Conservation (phyloP, 2,113 vertebrate genomes). For the Synodontis membranacea region DNA sequence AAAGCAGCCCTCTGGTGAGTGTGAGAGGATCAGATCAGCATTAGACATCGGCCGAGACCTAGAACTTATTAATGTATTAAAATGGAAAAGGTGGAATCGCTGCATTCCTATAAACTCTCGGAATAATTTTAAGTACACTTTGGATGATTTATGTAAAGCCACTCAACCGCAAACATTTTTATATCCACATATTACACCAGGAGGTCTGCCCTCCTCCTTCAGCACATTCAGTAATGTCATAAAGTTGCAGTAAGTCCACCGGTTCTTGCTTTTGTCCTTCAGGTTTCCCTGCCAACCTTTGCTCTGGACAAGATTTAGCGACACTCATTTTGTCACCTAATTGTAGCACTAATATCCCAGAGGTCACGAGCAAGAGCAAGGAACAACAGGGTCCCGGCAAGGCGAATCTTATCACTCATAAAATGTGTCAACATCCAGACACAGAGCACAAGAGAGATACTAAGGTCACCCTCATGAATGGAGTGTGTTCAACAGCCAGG, state of each 20-base stretch:
- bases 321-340: conserved; percentile 72
- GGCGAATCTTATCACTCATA: conserved; percentile 54
- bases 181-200: conserved; percentile 39
- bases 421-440: conserved; percentile 52
- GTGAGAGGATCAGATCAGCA: not conserved
- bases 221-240: conserved; percentile 1
- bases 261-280: conserved; percentile 59
- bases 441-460: conserved; percentile 27
- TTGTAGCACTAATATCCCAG: conserved; percentile 60
- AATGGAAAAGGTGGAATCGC: not conserved
- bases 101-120: not conserved
- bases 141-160: not conserved
- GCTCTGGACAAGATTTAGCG: conserved; percentile 67
- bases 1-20: not conserved
- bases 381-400: conserved; percentile 33
- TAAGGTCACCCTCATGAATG: conserved; percentile 39
- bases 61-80: not conserved
- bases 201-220: conserved; percentile 43
- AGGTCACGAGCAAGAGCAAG: conserved; percentile 58
- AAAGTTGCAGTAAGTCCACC: not conserved
- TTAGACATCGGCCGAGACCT: not conserved
- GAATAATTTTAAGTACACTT: not conserved
- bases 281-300: conserved; percentile 64
- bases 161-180: not conserved
- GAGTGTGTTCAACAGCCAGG: conserved; percentile 6